phyloP scores from a whole-genome alignment of 2,113 vertebrate genomes.

The Melanostigma gelatinosum region DNA sequence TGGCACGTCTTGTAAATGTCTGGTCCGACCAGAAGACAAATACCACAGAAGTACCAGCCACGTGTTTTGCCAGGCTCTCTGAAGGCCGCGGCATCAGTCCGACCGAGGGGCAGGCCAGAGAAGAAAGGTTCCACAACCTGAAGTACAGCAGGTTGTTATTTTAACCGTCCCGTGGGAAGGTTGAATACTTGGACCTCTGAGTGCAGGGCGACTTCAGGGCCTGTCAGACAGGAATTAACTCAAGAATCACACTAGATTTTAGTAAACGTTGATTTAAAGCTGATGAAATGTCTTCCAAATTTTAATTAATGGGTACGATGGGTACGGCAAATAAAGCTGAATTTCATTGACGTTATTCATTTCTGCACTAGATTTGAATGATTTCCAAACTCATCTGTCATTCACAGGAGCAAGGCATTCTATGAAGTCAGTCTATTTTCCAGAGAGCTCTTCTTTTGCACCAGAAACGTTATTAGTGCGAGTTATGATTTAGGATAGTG shows the following conservation, averaged over 20 bases:
- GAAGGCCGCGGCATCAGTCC: conserved; percentile 53
- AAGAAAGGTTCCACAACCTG: conserved; percentile 45
- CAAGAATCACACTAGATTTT: background rate
- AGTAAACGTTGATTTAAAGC: conserved; percentile 20
- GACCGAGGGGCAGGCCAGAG: conserved; percentile 1
- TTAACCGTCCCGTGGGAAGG: conserved; percentile 14
- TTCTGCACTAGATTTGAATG: conserved; percentile 24
- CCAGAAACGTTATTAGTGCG: conserved; percentile 28
- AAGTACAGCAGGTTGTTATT: conserved; percentile 45
- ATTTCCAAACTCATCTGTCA: conserved; percentile 36
- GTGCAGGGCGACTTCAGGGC: conserved; percentile 12
- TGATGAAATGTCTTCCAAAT: conserved; percentile 10
- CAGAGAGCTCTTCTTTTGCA: conserved; percentile 36
- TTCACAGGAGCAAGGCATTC: conserved; percentile 14
- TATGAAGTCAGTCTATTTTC: conserved; percentile 41
- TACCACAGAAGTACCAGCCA: conserved; percentile 54
- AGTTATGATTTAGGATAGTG: conserved; percentile 59
- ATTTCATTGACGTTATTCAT: conserved; percentile 18
- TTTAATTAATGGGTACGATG: conserved; percentile 16
- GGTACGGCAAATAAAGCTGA: conserved; percentile 13
- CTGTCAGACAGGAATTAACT: conserved; percentile 32
- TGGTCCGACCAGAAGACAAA: conserved; percentile 62
- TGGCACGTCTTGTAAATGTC: conserved; percentile 66
- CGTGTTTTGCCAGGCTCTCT: conserved; percentile 47
- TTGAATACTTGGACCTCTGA: conserved; percentile 8